Evolutionary conservation across 2,888 invertebrate genomes (phyloP).

Genomic region (Pachymerium ferrugineum): DNA sequence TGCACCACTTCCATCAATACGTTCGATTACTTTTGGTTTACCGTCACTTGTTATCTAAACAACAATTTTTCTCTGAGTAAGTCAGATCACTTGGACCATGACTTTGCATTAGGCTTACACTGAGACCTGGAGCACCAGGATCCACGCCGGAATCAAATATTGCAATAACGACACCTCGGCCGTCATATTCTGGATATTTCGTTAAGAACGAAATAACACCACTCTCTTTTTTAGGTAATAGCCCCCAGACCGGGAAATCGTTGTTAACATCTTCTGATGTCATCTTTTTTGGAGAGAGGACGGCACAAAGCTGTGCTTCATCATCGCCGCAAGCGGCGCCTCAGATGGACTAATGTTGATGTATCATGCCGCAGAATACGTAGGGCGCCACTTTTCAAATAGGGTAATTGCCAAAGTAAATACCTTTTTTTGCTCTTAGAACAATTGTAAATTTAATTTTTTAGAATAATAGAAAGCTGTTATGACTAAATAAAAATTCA

Average conservation of each 20-base stretch:
- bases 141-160: slow-evolving; percentile 98
- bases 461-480: too few species aligned
- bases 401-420: too few species aligned
- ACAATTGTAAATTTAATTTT: too few species aligned
- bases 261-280: slow-evolving; percentile 32
- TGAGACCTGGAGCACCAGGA: slow-evolving; percentile 88
- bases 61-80: not conserved
- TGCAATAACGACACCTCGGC: slow-evolving; percentile 83
- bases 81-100: not conserved
- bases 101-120: slow-evolving; percentile 53
- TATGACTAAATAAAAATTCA: too few species aligned
- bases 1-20: slow-evolving; percentile 92
- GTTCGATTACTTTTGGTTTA: slow-evolving; percentile 84
- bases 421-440: too few species aligned
- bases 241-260: slow-evolving; percentile 71
- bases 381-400: not conserved
- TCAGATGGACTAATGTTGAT: not conserved
- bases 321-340: slow-evolving; percentile 11
- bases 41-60: slow-evolving; percentile 77
- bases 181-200: slow-evolving; percentile 87
- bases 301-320: not conserved
- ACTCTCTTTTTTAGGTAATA: slow-evolving; percentile 92
- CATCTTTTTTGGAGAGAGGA: slow-evolving; percentile 23
- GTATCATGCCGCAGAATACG: not conserved
- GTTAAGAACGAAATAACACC: slow-evolving; percentile 77